Percentiles rank a stretch among this genome's conserved stretches.
These are phyloP conservation scores for Anorthoa munda DNA, from an alignment of 2,888 invertebrate genomes.

Conservation along the genomic window DNA sequence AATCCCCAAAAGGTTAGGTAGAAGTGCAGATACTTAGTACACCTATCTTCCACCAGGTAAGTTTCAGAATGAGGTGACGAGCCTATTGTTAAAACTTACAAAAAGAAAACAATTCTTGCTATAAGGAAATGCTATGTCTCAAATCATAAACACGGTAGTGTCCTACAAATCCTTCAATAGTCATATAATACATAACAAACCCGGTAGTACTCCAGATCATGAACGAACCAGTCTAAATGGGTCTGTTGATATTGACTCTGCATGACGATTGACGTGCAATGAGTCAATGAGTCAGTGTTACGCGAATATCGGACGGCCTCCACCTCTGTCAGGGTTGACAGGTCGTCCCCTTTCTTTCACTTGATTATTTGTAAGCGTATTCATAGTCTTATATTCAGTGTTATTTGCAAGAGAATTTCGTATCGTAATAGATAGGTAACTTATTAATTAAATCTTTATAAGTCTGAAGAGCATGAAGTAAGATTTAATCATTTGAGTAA, in stretches of 20 bases:
- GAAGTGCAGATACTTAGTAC: neutral
- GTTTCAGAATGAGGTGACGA: too few relatives aligned
- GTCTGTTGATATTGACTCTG: conserved; percentile 41
- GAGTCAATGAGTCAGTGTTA: conserved; percentile 64
- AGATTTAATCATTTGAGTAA: neutral
- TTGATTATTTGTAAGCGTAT: neutral
- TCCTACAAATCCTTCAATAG: too few relatives aligned
- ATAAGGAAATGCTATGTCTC: conserved; percentile 2
- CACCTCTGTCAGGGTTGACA: conserved; percentile 50
- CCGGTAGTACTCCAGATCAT: conserved; percentile 37
- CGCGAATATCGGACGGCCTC: conserved; percentile 54
- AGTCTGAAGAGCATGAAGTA: neutral
- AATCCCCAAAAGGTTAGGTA: neutral
- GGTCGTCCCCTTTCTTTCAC: conserved; percentile 5
- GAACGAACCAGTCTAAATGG: conserved; percentile 10
- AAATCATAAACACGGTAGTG: conserved; percentile 19
- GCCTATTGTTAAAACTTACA: too few relatives aligned
- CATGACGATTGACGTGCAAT: conserved; percentile 42
- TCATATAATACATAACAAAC: conserved; percentile 9
- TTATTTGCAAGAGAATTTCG: neutral
- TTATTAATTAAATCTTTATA: neutral
- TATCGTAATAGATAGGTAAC: neutral
- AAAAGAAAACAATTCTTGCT: neutral
- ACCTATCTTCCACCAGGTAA: neutral
- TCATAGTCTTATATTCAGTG: neutral